Evolutionary conservation across 2,888 invertebrate species (phyloP).

Genomic region (Heliconius ismenius): DNA sequence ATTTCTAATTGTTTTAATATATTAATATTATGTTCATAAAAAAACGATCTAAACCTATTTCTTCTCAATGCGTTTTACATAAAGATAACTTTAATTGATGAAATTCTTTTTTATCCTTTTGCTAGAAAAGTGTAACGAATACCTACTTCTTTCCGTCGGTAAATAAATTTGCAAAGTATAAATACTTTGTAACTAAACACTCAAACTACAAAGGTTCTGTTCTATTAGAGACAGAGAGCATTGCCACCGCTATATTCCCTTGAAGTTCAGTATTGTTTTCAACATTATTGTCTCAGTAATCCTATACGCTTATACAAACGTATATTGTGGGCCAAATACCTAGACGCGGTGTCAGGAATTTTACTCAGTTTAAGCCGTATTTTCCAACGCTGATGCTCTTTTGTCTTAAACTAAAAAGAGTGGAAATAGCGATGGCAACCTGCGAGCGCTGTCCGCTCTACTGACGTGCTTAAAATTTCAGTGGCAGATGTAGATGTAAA

Average conservation of each 20-base stretch:
- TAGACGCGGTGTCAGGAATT: slow-evolving; percentile 30
- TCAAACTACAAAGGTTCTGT: not conserved
- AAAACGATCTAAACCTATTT: too few species aligned
- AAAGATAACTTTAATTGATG: too few species aligned
- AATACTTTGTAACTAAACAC: not conserved
- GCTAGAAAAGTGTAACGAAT: too few species aligned
- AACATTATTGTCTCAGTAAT: slow-evolving; percentile 17
- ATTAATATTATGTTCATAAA: too few species aligned
- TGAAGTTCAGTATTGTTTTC: slow-evolving; percentile 19
- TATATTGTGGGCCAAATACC: slow-evolving; percentile 18
- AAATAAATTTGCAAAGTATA: not conserved
- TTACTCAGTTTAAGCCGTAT: slow-evolving; percentile 30
- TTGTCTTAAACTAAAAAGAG: slow-evolving; percentile 42
- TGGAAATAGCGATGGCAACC: slow-evolving; percentile 42
- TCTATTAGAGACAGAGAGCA: not conserved
- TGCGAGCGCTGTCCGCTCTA: slow-evolving; percentile 26
- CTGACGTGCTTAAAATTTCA: slow-evolving; percentile 32
- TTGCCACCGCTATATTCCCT: slow-evolving; percentile 13
- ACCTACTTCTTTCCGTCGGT: not conserved
- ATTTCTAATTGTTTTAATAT: too few species aligned
- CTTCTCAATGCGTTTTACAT: too few species aligned
- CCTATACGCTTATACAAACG: slow-evolving; percentile 20
- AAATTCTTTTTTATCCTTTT: too few species aligned
- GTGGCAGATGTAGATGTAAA: slow-evolving; percentile 32
- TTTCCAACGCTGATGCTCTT: slow-evolving; percentile 36